phyloP scores from a whole-genome alignment of 2,113 vertebrate genomes.

The Zosterops pallidus region DNA sequence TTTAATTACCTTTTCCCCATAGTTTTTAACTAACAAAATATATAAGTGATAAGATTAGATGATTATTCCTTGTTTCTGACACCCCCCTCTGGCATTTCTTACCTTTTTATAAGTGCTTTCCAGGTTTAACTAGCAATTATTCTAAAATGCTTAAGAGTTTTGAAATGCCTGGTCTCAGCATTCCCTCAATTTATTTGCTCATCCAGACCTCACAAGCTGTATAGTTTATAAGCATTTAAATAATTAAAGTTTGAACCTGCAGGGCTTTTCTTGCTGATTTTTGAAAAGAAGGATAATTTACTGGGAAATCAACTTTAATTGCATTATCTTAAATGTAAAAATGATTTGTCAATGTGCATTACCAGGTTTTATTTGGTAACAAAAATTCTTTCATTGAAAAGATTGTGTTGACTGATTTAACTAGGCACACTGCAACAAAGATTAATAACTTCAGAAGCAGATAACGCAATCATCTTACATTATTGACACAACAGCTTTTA shows the following conservation, averaged over 20 bases:
- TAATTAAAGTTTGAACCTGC: conserved; percentile 45
- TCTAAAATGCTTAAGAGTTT: conserved; percentile 32
- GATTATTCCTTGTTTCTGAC: not conserved
- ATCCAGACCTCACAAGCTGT: conserved; percentile 29
- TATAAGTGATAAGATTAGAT: not conserved
- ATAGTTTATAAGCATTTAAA: conserved; percentile 38
- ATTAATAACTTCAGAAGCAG: conserved; percentile 28
- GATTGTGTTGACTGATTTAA: conserved; percentile 12
- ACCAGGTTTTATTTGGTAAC: not conserved
- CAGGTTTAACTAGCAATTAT: conserved; percentile 3
- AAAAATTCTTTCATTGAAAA: conserved; percentile 13
- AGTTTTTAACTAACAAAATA: not conserved
- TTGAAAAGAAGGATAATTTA: conserved; percentile 2
- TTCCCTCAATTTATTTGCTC: conserved; percentile 22
- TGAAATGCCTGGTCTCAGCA: conserved; percentile 30
- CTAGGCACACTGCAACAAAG: not conserved
- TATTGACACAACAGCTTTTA: not conserved
- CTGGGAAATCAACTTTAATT: conserved; percentile 29
- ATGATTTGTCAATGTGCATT: conserved; percentile 12
- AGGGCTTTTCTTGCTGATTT: conserved; percentile 15
- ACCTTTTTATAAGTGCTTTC: not conserved
- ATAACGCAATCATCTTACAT: not conserved
- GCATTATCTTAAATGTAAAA: conserved; percentile 27
- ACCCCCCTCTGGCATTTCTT: not conserved
- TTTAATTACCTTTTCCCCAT: not conserved